Evolutionary conservation across 2,888 invertebrate species (phyloP), one percentile per base, ranked within the genome.

Genomic region (Zygogramma bicolorata): DNA sequence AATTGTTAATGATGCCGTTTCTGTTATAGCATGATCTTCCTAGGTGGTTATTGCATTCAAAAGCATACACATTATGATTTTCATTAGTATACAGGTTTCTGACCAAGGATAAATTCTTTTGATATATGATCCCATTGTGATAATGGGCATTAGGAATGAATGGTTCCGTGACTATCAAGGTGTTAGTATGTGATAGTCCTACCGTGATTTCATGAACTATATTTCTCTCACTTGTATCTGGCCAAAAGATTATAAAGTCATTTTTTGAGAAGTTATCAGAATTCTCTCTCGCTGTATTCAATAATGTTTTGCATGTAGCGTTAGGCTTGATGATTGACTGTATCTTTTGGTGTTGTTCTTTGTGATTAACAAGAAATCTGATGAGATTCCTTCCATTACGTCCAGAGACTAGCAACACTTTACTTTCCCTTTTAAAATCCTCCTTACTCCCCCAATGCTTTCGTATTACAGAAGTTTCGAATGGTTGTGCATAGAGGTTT

Each of bases 211-310:
- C 31, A 59, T 59, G 59, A 29, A 59, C 34, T 34, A 34, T 15
- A 18, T 27, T 34, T 59, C 34, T 59, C 20, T 59, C 59, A 59
- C 15, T 34, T 59, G 59, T 59, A 59, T 29, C 27, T 59, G 59
- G 34, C 59, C 59, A 59, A 18, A 59, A 59, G 31, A 59, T 59
- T 31, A 59, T 34, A 31, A 59, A 59, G 34, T 34, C 20, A 59
- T 59, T 34, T 29, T 31, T 18, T 59, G 34, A 20, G 59, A 59
- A 59, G 34, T 31, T 59, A 15, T 59, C 18, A 27, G 59, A 31
- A 15, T 59, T 59, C n/a, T 31, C 34, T 59, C 13, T 34, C 20
- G 59, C 34, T 31, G 59, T 59, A 59, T 59, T 7, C 18, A 59
- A 59, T 59, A 15, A 8, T 34, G 29, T 59, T 59, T 59, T 6